phyloP scores from a whole-genome alignment of 2,113 vertebrate species.

The Actinemys pallida region DNA sequence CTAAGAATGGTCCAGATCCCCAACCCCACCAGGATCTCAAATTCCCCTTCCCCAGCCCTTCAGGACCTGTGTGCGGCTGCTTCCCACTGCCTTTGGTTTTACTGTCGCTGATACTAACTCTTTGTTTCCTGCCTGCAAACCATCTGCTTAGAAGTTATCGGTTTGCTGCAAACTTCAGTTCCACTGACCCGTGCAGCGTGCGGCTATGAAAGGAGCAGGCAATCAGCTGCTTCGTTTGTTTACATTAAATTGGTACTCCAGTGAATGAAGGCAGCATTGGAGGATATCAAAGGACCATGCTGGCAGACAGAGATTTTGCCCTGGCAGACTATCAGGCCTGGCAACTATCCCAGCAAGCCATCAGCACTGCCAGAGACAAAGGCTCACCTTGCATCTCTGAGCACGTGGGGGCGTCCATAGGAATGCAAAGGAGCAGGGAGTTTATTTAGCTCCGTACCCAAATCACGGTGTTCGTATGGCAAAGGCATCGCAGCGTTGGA shows the following conservation, averaged over 20 bases:
- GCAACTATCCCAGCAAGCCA: not conserved
- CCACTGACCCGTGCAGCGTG: no score
- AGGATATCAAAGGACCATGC: not conserved
- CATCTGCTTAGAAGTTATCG: rapidly evolving
- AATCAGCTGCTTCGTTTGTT: not conserved
- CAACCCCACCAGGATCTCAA: rapidly evolving
- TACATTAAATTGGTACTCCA: not conserved
- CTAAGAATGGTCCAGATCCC: not conserved
- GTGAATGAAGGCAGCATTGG: not conserved
- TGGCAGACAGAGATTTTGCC: rapidly evolving
- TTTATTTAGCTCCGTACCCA: not conserved
- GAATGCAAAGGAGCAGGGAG: no score
- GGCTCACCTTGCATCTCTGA: not conserved
- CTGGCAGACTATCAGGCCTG: not conserved
- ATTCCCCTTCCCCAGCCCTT: not conserved
- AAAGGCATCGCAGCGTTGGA: not conserved
- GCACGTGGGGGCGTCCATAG: no score
- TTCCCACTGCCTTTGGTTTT: rapidly evolving
- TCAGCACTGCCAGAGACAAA: not conserved
- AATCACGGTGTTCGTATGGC: no score
- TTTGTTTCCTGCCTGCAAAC: not conserved
- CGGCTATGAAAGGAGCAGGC: not conserved
- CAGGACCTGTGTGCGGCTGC: rapidly evolving
- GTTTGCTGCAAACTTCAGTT: not conserved
- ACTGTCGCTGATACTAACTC: not conserved